Percentiles rank a stretch among this genome's conserved stretches.
Conservation (phyloP, 2,797 vertebrate genomes). For the Streptopelia turtur region DNA sequence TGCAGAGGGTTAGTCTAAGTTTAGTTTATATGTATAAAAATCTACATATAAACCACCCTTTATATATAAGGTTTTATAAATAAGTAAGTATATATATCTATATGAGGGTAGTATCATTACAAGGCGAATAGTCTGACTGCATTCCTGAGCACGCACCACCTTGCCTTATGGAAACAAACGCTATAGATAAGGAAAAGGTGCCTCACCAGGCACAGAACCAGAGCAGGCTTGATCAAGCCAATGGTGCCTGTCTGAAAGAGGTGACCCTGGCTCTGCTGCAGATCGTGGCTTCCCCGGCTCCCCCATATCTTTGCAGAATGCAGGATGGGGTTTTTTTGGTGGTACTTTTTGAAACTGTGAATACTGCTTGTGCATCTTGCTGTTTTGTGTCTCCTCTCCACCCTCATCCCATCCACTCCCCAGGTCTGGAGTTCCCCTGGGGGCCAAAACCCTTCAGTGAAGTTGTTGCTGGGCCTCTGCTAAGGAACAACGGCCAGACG, state of each 20-base stretch:
- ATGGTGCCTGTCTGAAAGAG: not conserved
- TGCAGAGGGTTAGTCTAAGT: not conserved
- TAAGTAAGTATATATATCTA: not conserved
- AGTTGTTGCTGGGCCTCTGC: constrained; percentile 93
- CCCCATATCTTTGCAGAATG: not conserved
- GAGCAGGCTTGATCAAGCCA: not conserved
- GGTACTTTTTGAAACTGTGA: not conserved
- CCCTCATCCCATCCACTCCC: accelerated
- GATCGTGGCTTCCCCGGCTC: not conserved
- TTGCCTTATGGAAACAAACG: constrained; percentile 1
- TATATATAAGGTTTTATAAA: not conserved
- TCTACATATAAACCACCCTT: not conserved
- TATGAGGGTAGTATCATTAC: not conserved
- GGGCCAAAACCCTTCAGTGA: constrained; percentile 96
- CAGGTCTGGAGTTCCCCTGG: constrained; percentile 99
- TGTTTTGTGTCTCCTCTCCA: not conserved
- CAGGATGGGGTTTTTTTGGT: not conserved
- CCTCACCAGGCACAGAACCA: not conserved
- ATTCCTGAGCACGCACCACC: constrained; percentile 26
- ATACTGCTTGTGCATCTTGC: not conserved
- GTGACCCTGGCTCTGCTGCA: not conserved
- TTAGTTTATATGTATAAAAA: not conserved
- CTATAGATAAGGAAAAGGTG: not conserved
- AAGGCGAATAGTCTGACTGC: not conserved
- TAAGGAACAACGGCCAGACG: constrained; percentile 90